Conservation (phyloP, 2,113 vertebrate species). For the Terrapene triunguis region DNA sequence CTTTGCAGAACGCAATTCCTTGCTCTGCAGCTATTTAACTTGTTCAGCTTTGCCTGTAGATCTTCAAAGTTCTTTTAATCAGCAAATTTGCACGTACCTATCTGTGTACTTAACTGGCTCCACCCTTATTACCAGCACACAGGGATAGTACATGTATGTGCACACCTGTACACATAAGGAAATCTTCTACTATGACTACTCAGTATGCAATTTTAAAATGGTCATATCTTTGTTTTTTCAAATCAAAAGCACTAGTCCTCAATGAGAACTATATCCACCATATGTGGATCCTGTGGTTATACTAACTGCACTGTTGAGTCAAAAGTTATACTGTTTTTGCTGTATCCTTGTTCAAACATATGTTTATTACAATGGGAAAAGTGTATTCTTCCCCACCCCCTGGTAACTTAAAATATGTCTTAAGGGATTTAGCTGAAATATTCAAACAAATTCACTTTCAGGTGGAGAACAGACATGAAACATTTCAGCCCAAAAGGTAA, state of each 20-base stretch:
- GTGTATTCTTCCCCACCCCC: slow-evolving; percentile 6
- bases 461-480: slow-evolving; percentile 8
- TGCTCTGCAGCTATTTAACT: slow-evolving; percentile 35
- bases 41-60: not conserved
- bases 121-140: not conserved
- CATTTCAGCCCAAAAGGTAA: not conserved
- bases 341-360: slow-evolving; percentile 16
- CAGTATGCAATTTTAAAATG: not conserved
- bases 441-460: not conserved
- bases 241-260: not conserved
- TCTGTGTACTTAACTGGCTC: not conserved
- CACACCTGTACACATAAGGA: not conserved
- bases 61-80: not conserved
- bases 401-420: slow-evolving; percentile 20
- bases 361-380: not conserved
- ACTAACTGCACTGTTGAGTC: not conserved
- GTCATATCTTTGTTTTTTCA: not conserved
- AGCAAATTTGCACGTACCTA: not conserved
- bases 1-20: slow-evolving; percentile 53
- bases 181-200: not conserved
- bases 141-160: not conserved
- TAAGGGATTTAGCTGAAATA: slow-evolving; percentile 44
- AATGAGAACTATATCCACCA: not conserved
- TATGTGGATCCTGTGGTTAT: not conserved
- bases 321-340: not conserved